A percentile compares a stretch with the other conserved stretches of the same genome.
phyloP scores from a whole-genome alignment of 92 coral and sea anemone genomes.

The Diadumene lineata region DNA sequence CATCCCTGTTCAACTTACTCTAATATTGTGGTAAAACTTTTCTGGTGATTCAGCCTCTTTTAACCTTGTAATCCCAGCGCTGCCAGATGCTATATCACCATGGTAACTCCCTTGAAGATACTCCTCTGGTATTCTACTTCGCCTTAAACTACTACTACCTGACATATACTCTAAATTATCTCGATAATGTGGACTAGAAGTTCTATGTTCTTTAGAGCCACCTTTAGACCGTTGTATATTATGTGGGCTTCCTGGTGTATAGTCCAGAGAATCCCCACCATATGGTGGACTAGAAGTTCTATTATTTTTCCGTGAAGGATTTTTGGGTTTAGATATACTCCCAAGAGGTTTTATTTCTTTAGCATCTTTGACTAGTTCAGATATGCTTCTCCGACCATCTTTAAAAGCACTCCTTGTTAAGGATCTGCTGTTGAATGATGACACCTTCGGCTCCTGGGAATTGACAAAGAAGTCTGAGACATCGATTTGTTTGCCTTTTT shows the following conservation, averaged over 20 bases:
- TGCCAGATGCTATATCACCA: constrained; percentile 60
- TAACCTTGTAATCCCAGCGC: constrained; percentile 72
- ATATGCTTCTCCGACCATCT: constrained; percentile 70
- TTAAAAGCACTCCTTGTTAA: constrained; percentile 81
- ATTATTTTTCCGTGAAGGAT: background rate
- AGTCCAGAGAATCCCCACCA: constrained; percentile 40
- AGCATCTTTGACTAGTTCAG: constrained; percentile 85
- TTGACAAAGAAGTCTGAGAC: constrained; percentile 91
- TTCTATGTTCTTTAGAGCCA: constrained; percentile 28
- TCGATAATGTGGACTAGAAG: constrained; percentile 49
- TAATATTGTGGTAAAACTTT: constrained; percentile 68
- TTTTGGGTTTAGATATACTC: constrained; percentile 78
- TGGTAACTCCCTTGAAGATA: constrained; percentile 54
- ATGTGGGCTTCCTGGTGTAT: constrained; percentile 50
- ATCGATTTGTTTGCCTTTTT: constrained; percentile 85
- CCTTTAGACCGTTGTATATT: constrained; percentile 48
- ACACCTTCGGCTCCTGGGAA: constrained; percentile 74
- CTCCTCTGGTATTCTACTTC: constrained; percentile 76
- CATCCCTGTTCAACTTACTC: constrained; percentile 57
- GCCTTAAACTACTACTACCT: constrained; percentile 64
- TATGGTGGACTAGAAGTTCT: constrained; percentile 52
- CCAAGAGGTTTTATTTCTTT: constrained; percentile 90
- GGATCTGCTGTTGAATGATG: constrained; percentile 52
- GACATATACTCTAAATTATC: constrained; percentile 48
- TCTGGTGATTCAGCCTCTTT: constrained; percentile 84